Evolutionary conservation across 2,113 vertebrate genomes (phyloP).

Genomic region (Engraulis encrasicolus): DNA sequence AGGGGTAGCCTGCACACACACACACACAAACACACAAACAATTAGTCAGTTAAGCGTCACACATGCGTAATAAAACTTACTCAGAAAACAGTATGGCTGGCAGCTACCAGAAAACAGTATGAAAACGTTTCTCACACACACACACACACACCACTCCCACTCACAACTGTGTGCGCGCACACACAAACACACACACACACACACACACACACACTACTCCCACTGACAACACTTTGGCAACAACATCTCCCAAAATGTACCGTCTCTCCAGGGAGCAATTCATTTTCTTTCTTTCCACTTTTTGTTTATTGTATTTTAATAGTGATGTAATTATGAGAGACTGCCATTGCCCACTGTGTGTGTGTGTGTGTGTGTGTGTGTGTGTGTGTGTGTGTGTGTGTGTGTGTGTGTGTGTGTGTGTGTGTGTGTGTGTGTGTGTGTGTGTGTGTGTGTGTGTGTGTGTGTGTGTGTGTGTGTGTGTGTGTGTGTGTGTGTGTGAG

Average conservation of each 20-base stretch:
- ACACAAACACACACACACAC: background rate
- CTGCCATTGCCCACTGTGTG: no score
- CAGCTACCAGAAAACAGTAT: no score
- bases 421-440: background rate
- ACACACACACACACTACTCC: background rate
- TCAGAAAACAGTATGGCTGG: no score
- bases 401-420: background rate
- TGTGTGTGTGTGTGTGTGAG: background rate
- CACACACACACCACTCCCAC: no score
- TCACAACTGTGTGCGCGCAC: no score
- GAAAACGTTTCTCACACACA: no score
- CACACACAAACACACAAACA: constrained; percentile 25
- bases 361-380: background rate
- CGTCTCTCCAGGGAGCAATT: background rate
- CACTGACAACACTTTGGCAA: background rate
- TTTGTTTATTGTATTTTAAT: background rate
- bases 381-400: background rate
- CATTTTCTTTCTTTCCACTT: background rate
- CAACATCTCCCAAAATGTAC: background rate
- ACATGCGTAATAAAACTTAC: background rate
- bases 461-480: background rate
- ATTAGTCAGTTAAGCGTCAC: background rate
- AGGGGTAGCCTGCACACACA: constrained; percentile 87
- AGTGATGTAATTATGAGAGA: constrained; percentile 7
- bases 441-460: background rate